Conservation (phyloP, 2,113 vertebrate genomes). For the Rissa tridactyla region DNA sequence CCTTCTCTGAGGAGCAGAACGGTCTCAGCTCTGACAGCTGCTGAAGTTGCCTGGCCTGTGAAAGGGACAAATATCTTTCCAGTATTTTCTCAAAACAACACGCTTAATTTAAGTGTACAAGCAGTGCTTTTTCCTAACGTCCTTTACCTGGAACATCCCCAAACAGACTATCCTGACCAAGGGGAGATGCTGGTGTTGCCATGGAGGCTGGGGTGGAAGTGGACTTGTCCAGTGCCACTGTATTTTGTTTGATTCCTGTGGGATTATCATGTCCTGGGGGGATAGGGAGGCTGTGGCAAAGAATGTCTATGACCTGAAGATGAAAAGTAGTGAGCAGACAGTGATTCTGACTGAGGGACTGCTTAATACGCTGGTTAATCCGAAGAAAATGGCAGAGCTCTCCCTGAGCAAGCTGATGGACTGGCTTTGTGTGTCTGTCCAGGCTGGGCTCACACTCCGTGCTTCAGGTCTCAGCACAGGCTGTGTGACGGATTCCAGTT, state of each 20-base stretch:
- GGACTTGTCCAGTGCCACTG: too few relatives aligned
- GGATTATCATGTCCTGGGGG: conserved; percentile 29
- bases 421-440: conserved; percentile 56
- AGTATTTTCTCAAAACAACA: not conserved
- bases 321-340: conserved; percentile 15
- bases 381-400: conserved; percentile 19
- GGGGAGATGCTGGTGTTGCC: not conserved
- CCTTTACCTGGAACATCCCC: not conserved
- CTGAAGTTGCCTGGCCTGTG: not conserved
- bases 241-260: not conserved
- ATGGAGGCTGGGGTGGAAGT: not conserved
- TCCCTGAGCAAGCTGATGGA: conserved; percentile 45
- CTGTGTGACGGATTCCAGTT: conserved; percentile 19
- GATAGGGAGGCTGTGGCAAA: conserved; percentile 56
- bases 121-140: not conserved
- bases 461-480: conserved; percentile 47
- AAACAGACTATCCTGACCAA: not conserved
- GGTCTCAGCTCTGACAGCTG: not conserved
- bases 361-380: conserved; percentile 28
- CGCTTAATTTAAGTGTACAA: not conserved
- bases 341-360: conserved; percentile 47
- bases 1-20: fast-evolving
- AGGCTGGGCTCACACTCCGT: conserved; percentile 52
- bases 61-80: not conserved
- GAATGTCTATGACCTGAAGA: conserved; percentile 39